Conservation (phyloP, 2,113 vertebrate species). For the Misgurnus mizolepis region DNA sequence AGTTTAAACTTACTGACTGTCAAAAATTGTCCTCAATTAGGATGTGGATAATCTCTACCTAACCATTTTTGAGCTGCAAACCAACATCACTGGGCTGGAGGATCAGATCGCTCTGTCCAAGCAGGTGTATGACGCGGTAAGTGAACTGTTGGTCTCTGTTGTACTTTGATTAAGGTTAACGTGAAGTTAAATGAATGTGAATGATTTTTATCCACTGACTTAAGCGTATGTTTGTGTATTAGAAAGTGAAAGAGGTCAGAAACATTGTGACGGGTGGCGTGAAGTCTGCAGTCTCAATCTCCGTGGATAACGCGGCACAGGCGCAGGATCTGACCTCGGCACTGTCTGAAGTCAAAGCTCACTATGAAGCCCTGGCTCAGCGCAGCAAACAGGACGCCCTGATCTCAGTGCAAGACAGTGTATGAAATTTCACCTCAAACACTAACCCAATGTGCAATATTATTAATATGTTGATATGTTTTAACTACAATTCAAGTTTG, state of each 20-base stretch:
- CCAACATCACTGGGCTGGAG: slow-evolving; percentile 61
- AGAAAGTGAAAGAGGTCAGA: slow-evolving; percentile 70
- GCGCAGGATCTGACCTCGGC: slow-evolving; percentile 64
- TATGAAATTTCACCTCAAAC: slow-evolving; percentile 40
- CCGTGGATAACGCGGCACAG: slow-evolving; percentile 65
- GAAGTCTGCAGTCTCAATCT: slow-evolving; percentile 69
- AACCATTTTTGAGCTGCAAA: slow-evolving; percentile 66
- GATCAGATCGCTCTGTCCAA: slow-evolving; percentile 68
- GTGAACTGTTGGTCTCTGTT: slow-evolving; percentile 27
- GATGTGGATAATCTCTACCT: slow-evolving; percentile 69
- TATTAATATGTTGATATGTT: too few species aligned
- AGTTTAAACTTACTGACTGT: background rate
- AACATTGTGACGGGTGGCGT: slow-evolving; percentile 62
- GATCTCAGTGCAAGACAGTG: slow-evolving; percentile 64
- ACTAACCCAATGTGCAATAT: background rate
- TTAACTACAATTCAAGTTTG: too few species aligned
- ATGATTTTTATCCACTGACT: background rate
- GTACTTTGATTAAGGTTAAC: background rate
- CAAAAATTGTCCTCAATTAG: slow-evolving; percentile 39
- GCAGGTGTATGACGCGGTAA: slow-evolving; percentile 68
- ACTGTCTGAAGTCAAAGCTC: slow-evolving; percentile 61
- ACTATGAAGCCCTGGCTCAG: slow-evolving; percentile 66
- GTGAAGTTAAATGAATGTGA: background rate
- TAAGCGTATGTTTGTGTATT: slow-evolving; percentile 14
- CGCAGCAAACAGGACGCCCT: slow-evolving; percentile 68